A percentile compares a stretch with the other conserved stretches of the same genome.
phyloP scores from a whole-genome alignment of 2,797 vertebrate species.

The Mormyrus proboscirostris region DNA sequence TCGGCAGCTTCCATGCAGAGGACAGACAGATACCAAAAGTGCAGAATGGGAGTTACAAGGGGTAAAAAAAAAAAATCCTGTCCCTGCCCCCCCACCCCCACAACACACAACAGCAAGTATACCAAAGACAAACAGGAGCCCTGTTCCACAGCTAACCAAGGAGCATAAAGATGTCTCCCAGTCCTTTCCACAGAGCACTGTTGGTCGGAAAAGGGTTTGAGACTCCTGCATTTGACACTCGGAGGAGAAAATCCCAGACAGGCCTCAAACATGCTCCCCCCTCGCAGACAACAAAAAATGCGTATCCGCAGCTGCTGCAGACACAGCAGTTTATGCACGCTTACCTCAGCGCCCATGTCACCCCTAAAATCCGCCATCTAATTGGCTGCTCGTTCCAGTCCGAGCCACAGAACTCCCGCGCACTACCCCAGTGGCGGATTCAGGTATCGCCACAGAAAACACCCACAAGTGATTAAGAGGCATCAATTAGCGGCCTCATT shows the following conservation, averaged over 20 bases:
- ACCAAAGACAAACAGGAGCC: neutral
- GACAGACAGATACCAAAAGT: neutral
- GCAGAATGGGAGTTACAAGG: neutral
- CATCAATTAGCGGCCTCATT: slow-evolving; percentile 94
- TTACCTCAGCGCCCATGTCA: slow-evolving; percentile 96
- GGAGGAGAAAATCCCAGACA: neutral
- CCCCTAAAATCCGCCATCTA: slow-evolving; percentile 99
- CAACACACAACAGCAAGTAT: slow-evolving; percentile 9
- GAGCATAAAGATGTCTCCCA: neutral
- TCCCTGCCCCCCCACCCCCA: neutral
- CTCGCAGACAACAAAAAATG: neutral
- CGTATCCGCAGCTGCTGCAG: neutral
- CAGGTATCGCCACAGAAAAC: slow-evolving; percentile 99
- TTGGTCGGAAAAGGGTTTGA: neutral
- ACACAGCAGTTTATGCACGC: slow-evolving; percentile 40
- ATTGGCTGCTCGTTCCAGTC: slow-evolving; percentile 99
- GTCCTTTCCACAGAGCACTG: neutral
- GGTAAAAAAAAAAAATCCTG: neutral
- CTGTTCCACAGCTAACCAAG: neutral
- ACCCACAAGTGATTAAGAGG: slow-evolving; percentile 99
- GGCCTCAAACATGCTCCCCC: neutral
- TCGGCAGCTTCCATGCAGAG: neutral
- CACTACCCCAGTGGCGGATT: slow-evolving; percentile 99
- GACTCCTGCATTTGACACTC: neutral
- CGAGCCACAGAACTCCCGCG: slow-evolving; percentile 99